phyloP scores from a whole-genome alignment of 2,113 vertebrate genomes.

The Oncorhynchus gorbuscha region DNA sequence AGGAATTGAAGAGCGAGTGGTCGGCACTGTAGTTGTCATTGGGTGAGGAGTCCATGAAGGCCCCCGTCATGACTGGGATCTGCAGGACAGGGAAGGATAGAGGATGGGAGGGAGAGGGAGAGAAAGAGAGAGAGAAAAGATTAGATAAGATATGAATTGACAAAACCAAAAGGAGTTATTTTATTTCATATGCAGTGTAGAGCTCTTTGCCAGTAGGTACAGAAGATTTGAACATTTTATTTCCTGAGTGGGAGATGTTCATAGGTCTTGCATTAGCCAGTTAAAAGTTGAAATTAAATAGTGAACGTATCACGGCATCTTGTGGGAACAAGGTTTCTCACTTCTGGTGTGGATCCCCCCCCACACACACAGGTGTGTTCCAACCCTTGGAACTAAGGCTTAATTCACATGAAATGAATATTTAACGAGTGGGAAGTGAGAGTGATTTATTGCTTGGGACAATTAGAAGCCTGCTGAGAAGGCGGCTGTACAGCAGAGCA shows the following conservation, averaged over 20 bases:
- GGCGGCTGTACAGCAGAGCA: slow-evolving; percentile 32
- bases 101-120: background rate
- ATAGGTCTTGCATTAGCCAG: slow-evolving; percentile 14
- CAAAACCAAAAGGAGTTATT: background rate
- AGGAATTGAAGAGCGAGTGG: slow-evolving; percentile 95
- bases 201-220: background rate
- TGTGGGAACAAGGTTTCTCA: slow-evolving; percentile 22
- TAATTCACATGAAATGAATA: slow-evolving; percentile 62
- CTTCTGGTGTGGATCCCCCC: slow-evolving; percentile 5
- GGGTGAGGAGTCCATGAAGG: slow-evolving; percentile 97
- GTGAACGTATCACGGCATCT: slow-evolving; percentile 16
- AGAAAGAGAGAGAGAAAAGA: background rate
- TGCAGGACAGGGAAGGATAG: slow-evolving; percentile 49
- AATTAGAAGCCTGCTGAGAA: slow-evolving; percentile 36
- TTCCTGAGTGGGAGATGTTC: slow-evolving; percentile 2
- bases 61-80: slow-evolving; percentile 97
- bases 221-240: background rate
- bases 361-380: background rate
- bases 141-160: background rate
- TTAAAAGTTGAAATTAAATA: slow-evolving; percentile 13
- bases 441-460: slow-evolving; percentile 58
- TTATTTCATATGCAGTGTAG: background rate
- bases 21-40: slow-evolving; percentile 94
- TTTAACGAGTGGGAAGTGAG: slow-evolving; percentile 53
- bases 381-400: slow-evolving; percentile 27